These are phyloP conservation scores for Cacoxenus indagator DNA, from an alignment of 2,888 invertebrate species.

Conservation along the genomic window DNA sequence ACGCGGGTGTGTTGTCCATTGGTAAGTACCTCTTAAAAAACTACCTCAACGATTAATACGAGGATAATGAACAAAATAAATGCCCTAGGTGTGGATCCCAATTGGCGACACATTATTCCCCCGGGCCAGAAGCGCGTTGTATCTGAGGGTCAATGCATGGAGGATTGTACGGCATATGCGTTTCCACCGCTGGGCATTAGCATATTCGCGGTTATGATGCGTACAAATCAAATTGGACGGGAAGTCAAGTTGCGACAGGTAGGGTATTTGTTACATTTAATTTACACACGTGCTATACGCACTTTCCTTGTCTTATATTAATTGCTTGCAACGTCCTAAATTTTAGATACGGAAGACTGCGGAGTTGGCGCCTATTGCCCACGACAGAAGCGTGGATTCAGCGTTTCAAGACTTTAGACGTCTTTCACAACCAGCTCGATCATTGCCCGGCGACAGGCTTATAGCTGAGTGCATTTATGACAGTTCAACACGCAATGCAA, in stretches of 20 bases:
- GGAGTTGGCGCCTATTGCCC: constrained; percentile 75
- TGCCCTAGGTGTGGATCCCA: constrained; percentile 75
- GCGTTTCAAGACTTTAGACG: constrained; percentile 77
- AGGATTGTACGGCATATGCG: constrained; percentile 72
- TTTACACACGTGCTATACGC: background rate
- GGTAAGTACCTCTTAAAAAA: constrained; percentile 43
- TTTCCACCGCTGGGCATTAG: constrained; percentile 75
- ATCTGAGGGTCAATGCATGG: constrained; percentile 76
- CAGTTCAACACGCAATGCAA: constrained; percentile 75
- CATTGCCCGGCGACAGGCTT: constrained; percentile 76
- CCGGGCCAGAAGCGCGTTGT: constrained; percentile 76
- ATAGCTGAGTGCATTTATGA: constrained; percentile 78
- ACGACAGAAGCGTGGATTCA: constrained; percentile 77
- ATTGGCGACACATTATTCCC: constrained; percentile 79
- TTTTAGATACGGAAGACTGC: constrained; percentile 71
- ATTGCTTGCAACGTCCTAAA: constrained; percentile 6
- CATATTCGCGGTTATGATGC: constrained; percentile 77
- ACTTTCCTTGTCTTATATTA: background rate
- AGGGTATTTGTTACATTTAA: background rate
- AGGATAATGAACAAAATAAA: background rate
- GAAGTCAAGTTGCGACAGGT: constrained; percentile 75
- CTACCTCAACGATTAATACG: background rate
- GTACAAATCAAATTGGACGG: constrained; percentile 76
- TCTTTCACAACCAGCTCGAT: constrained; percentile 73
- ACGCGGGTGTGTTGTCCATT: constrained; percentile 76